These are phyloP conservation scores for Eupeodes latifasciatus DNA, from an alignment of 2,888 invertebrate species.

Conservation along the genomic window DNA sequence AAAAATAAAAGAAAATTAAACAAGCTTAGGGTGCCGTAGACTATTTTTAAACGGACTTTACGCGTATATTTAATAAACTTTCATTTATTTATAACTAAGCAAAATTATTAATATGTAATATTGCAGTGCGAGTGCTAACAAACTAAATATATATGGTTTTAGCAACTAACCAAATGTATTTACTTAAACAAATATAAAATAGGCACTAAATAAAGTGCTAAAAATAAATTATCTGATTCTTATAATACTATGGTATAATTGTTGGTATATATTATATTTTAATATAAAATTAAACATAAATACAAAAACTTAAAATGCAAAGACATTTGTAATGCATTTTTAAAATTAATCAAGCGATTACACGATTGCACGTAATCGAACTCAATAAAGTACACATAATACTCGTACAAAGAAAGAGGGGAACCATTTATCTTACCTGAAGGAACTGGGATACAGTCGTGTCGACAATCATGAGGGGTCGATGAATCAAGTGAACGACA, in stretches of 20 bases:
- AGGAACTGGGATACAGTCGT: constrained; percentile 94
- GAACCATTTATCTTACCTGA: constrained; percentile 87
- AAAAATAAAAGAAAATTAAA: constrained; percentile 29
- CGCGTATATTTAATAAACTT: constrained; percentile 43
- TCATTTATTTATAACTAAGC: constrained; percentile 61
- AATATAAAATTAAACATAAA: constrained; percentile 5
- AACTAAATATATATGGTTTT: constrained; percentile 43
- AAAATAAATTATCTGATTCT: constrained; percentile 37
- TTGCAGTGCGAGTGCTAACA: constrained; percentile 71
- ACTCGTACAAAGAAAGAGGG: not conserved
- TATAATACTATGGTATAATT: constrained; percentile 19
- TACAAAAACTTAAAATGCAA: constrained; percentile 35
- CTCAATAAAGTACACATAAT: not conserved
- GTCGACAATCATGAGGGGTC: constrained; percentile 96
- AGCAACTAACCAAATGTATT: constrained; percentile 60
- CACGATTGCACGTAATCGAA: constrained; percentile 28
- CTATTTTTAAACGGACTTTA: constrained; percentile 1
- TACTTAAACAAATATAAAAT: constrained; percentile 18
- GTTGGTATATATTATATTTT: not conserved
- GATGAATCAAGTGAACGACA: constrained; percentile 95
- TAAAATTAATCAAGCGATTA: constrained; percentile 43
- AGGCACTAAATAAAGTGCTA: constrained; percentile 46
- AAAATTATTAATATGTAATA: constrained; percentile 59
- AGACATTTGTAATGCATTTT: constrained; percentile 55
- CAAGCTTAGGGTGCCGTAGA: constrained; percentile 66